Evolutionary conservation across 2,797 vertebrate species (phyloP).

Genomic region (Passerculus sandwichensis): DNA sequence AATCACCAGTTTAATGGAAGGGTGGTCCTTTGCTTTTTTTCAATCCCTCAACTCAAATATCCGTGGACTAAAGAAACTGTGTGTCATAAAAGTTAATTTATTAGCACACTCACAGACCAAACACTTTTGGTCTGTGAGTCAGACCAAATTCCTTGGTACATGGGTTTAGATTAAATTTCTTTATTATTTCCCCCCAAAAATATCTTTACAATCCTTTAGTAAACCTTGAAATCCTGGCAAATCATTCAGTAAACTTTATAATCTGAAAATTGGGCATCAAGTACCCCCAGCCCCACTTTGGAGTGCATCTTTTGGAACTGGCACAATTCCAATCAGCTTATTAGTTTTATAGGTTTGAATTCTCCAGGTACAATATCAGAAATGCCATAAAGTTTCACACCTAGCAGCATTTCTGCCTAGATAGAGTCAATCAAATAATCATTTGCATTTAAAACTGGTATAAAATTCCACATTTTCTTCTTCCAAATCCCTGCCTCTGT

Average conservation of each 20-base stretch:
- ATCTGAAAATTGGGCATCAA: background rate
- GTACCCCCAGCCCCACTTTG: background rate
- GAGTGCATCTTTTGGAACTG: background rate
- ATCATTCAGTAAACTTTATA: background rate
- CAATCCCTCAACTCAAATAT: background rate
- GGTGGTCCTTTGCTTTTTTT: background rate
- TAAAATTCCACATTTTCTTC: background rate
- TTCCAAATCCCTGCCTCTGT: background rate
- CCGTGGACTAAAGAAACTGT: background rate
- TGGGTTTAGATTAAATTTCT: background rate
- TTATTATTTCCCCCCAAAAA: too few relatives aligned
- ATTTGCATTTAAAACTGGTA: background rate
- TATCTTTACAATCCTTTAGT: too few relatives aligned
- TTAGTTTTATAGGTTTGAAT: conserved; percentile 15
- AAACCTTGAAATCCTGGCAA: background rate
- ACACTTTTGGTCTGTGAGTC: too few relatives aligned
- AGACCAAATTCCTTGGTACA: too few relatives aligned
- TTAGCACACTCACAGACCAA: background rate
- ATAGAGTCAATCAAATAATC: background rate
- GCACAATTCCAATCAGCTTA: background rate
- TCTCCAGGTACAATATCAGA: background rate
- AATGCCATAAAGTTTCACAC: conserved; percentile 8
- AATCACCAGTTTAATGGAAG: background rate
- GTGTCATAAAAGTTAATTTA: background rate
- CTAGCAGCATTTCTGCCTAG: background rate